A percentile compares a stretch with the other conserved stretches of the same genome.
phyloP scores from a whole-genome alignment of 2,797 vertebrate species.

The Sebastes elongatus region DNA sequence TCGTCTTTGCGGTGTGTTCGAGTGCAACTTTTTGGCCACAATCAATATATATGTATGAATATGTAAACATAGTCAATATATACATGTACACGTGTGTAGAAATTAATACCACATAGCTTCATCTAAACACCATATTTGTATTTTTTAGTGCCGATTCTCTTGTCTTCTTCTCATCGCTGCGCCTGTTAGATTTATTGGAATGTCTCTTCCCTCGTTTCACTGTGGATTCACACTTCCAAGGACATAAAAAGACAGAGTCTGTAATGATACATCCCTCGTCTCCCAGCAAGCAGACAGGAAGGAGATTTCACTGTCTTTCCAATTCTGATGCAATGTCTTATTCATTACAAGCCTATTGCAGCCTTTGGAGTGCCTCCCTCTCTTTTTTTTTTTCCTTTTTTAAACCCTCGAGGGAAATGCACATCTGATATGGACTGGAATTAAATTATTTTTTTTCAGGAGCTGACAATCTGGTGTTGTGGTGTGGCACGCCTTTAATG shows the following conservation, averaged over 20 bases:
- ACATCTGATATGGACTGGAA: conserved; percentile 44
- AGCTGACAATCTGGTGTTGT: background rate
- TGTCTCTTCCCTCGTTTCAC: conserved; percentile 23
- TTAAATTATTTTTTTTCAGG: background rate
- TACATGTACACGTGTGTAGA: background rate
- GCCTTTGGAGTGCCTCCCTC: conserved; percentile 28
- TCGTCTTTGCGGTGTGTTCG: too few relatives aligned
- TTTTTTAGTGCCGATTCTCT: background rate
- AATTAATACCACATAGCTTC: background rate
- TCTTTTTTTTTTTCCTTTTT: background rate
- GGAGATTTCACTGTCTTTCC: conserved; percentile 56
- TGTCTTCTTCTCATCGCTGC: background rate
- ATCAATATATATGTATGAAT: too few relatives aligned
- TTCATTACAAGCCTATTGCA: conserved; percentile 61
- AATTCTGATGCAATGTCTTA: conserved; percentile 69
- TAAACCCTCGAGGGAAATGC: conserved; percentile 37
- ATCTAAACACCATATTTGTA: background rate
- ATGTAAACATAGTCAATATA: too few relatives aligned
- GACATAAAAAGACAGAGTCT: conserved; percentile 48
- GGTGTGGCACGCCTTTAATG: conserved; percentile 17
- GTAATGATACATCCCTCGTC: conserved; percentile 48
- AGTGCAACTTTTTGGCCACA: too few relatives aligned
- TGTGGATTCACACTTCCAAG: conserved; percentile 54
- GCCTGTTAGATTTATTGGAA: conserved; percentile 28
- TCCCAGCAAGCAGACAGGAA: conserved; percentile 38